A percentile compares a stretch with the other conserved stretches of the same genome.
Evolutionary conservation across 2,113 vertebrate species (phyloP).

Genomic region (Chascanopsetta lugubris): DNA sequence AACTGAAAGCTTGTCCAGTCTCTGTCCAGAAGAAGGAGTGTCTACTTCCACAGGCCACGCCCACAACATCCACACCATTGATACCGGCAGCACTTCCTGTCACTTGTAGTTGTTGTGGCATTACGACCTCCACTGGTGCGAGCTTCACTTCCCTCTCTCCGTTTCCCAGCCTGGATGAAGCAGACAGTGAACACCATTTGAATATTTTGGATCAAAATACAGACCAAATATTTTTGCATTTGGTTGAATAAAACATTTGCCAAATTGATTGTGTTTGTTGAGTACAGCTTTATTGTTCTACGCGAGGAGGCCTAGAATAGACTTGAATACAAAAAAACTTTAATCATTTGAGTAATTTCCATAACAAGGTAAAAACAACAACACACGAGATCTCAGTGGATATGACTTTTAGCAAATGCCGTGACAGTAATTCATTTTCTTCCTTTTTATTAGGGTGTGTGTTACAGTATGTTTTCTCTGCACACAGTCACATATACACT

Average conservation of each 20-base stretch:
- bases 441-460: neutral
- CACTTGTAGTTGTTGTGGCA: conserved; percentile 20
- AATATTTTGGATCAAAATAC: neutral
- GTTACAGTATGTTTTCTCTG: conserved; percentile 12
- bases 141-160: conserved; percentile 40
- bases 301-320: no score
- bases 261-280: no score
- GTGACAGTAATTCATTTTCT: neutral
- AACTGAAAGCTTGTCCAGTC: conserved; percentile 52
- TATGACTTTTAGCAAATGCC: neutral
- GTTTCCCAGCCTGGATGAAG: conserved; percentile 52
- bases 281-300: no score
- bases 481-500: conserved; percentile 6
- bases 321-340: neutral
- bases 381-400: neutral
- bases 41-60: conserved; percentile 62
- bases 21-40: conserved; percentile 67
- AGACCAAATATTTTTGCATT: neutral
- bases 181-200: neutral
- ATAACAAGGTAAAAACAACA: neutral
- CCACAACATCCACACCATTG: conserved; percentile 16
- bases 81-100: conserved; percentile 2
- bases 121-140: conserved; percentile 35
- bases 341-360: neutral
- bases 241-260: neutral